Evolutionary conservation across 2,113 vertebrate genomes (phyloP).

Genomic region (Oncorhynchus kisutch): DNA sequence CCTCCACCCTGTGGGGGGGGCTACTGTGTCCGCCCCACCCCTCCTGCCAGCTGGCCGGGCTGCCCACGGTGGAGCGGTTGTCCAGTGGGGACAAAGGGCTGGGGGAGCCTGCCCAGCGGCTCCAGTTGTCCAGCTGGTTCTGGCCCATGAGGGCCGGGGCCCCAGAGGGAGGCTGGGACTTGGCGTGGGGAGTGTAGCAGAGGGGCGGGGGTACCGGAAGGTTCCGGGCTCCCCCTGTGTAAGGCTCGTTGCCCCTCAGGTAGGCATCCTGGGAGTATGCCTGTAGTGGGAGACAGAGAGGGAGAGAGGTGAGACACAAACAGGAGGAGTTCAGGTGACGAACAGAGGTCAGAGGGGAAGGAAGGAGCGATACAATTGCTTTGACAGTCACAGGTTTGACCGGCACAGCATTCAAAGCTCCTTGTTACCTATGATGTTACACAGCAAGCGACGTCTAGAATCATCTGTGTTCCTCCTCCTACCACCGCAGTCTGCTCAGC

Average conservation of each 20-base stretch:
- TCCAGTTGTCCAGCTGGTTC: constrained; percentile 75
- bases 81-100: constrained; percentile 72
- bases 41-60: constrained; percentile 67
- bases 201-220: constrained; percentile 89
- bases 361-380: neutral
- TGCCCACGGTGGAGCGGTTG: constrained; percentile 60
- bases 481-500: constrained; percentile 14
- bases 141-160: constrained; percentile 67
- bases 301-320: neutral
- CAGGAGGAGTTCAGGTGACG: neutral
- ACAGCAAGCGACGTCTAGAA: neutral
- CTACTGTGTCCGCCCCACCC: constrained; percentile 66
- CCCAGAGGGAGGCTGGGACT: constrained; percentile 72
- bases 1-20: constrained; percentile 74
- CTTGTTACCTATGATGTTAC: neutral
- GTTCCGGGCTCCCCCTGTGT: constrained; percentile 85
- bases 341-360: neutral
- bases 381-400: neutral
- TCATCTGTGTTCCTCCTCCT: neutral
- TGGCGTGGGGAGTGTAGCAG: constrained; percentile 81
- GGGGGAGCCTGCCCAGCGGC: constrained; percentile 70
- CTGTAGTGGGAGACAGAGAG: constrained; percentile 54
- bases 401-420: neutral
- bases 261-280: constrained; percentile 96
- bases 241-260: constrained; percentile 91